Base-by-base conservation (phyloP, 2,888 invertebrate genomes). In the Bibio marci region DNA sequence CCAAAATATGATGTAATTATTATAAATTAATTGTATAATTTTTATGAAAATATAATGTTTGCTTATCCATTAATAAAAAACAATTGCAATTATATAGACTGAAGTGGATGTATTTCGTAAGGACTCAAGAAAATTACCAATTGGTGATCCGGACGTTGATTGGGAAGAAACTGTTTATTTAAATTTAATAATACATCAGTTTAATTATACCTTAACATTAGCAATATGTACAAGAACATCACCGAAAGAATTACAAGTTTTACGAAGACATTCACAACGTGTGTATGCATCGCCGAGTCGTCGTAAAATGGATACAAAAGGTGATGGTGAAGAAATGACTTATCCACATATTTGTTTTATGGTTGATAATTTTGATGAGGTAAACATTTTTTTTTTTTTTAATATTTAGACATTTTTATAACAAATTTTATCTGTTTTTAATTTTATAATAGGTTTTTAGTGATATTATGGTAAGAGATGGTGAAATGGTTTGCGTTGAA, bases 81-180 rank as follows among this genome's bases (percentile, higher is more conserved):
- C 4, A 19, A 26, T 13, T 27, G n/a, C 13, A 35, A 19, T 26
- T 55, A 65, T 57, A 50, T 64, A 91, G 80, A 88, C 88, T 55
- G 86, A 87, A 63, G 83, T 97, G 48, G 94, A 97, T 66, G 97
- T 97, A 47, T 95, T 90, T 66, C 80, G 97, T 46, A 88, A 92
- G 65, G 92, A 94, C 64, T 94, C 94, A 54, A 81, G 90, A 57
- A 92, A 94, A 63, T 69, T 95, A 54, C 97, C 97, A 38, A 85
- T 94, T 53, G 90, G 90, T 43, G 94, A 97, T 67, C 83, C 86
- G 32, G 87, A 87, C 46, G 82, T 95, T 52, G 94, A 97, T 65
- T 98, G 97, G 97, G 95, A 97, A 65, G 97, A 98, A 69, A 97
- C 95, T 41, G 92, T 97, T 46, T 97, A 95, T 66, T 71, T 97